These are phyloP conservation scores for Cathartes aura DNA, from an alignment of 2,113 vertebrate genomes.

Conservation along the genomic window DNA sequence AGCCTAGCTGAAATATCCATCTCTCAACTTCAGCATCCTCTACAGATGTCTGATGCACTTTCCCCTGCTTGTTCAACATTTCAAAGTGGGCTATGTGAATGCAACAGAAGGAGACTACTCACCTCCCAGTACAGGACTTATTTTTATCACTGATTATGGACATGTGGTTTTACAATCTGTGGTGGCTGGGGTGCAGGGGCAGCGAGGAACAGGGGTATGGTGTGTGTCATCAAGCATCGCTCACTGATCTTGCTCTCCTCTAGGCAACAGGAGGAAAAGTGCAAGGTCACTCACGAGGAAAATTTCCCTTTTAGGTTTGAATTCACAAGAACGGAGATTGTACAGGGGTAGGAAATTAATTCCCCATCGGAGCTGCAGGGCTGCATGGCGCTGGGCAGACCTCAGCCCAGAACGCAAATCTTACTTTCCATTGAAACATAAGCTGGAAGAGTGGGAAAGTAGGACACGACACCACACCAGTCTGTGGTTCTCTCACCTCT, in stretches of 20 bases:
- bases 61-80: constrained; percentile 16
- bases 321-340: not conserved
- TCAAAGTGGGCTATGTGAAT: not conserved
- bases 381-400: not conserved
- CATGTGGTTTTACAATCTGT: not conserved
- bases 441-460: constrained; percentile 3
- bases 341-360: not conserved
- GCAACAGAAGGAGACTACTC: not conserved
- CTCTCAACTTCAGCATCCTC: not conserved
- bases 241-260: constrained; percentile 8
- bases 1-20: not conserved
- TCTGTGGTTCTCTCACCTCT: not conserved
- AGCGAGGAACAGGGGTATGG: not conserved
- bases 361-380: not conserved
- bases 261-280: constrained; percentile 34
- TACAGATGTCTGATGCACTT: not conserved
- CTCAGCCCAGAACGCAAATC: constrained; percentile 11
- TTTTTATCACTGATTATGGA: constrained; percentile 15
- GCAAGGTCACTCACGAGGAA: constrained; percentile 23
- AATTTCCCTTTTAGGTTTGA: constrained; percentile 43
- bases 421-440: constrained; percentile 12
- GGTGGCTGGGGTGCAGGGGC: not conserved
- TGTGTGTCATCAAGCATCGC: constrained; percentile 19
- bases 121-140: not conserved
- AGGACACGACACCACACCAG: not conserved